These are phyloP conservation scores for Drosophila tripunctata DNA, from an alignment of 2,888 invertebrate genomes.

Conservation along the genomic window DNA sequence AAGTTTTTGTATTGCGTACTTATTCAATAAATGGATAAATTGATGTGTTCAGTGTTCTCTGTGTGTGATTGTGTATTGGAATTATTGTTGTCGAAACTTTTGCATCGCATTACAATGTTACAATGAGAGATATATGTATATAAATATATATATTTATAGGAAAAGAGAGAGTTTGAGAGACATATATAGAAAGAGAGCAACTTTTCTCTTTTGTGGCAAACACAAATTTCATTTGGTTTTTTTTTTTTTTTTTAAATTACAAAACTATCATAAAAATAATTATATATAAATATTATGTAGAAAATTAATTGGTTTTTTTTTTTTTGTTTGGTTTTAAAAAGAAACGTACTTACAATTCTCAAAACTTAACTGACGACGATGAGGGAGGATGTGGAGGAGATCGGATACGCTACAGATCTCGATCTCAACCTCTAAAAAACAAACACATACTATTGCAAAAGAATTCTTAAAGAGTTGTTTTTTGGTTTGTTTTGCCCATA, in stretches of 20 bases:
- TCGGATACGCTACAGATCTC: conserved; percentile 26
- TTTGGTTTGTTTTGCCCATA: neutral
- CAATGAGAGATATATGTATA: conserved; percentile 51
- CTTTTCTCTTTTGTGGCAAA: conserved; percentile 52
- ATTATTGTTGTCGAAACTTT: conserved; percentile 56
- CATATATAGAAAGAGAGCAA: conserved; percentile 45
- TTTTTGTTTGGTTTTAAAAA: conserved; percentile 46
- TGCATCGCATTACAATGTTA: conserved; percentile 82
- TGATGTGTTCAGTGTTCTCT: conserved; percentile 37
- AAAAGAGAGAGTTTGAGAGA: conserved; percentile 30
- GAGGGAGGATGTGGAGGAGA: conserved; percentile 45
- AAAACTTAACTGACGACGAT: conserved; percentile 76
- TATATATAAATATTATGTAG: conserved; percentile 47
- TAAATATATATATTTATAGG: conserved; percentile 25
- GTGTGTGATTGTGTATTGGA: conserved; percentile 32
- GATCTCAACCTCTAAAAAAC: conserved; percentile 47
- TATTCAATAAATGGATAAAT: conserved; percentile 65
- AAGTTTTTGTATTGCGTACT: conserved; percentile 59
- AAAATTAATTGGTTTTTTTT: conserved; percentile 59
- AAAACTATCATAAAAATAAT: conserved; percentile 42
- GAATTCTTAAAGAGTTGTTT: conserved; percentile 23
- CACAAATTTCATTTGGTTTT: conserved; percentile 34
- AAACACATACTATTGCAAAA: conserved; percentile 47
- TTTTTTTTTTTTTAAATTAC: conserved; percentile 16
- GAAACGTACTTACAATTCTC: conserved; percentile 83